Base-by-base conservation (phyloP, 2,113 vertebrate genomes). In the Chroicocephalus ridibundus region DNA sequence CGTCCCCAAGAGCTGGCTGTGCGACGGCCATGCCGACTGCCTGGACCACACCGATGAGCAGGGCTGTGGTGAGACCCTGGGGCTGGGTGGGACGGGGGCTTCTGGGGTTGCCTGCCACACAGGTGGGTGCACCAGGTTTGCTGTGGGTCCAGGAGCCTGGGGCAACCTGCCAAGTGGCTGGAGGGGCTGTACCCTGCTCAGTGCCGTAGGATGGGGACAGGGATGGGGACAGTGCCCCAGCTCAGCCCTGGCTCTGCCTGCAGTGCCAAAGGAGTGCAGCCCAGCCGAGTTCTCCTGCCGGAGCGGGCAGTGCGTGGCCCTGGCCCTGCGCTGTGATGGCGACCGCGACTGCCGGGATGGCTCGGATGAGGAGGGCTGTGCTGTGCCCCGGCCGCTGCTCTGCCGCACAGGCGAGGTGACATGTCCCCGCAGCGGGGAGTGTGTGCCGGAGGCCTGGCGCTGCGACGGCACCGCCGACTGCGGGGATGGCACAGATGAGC, bases 391-490 rank as follows among this genome's bases (percentile, higher is more conserved):
- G 62, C 97, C 98, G 0, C 97, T 97, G 2, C 94, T 70, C 34
- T 99, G 99, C 93, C 94, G 78, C 5, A 36, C 70, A 0, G 82
- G 96, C 0, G 97, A 98, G 77, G 94, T 98, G 40, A 97, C 25
- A 0, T 99, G 99, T 89, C 95, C 85, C 1, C 58, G 46, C 68
- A 99, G 98, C 9, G 96, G 99, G 13, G 97, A 99, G 93, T 99
- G 99, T 25, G 93, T 99, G 74, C 91, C 98, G 0, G 96, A 97
- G 52, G 98, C 98, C 27, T 99, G 99, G 99, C 80, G 98, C 51
- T 99, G 99, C 27, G 99, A 99, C 13, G 99, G 98, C 0, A 94
- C 98, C 11, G n/a, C 96, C 0, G 99, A 99, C 98, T 99, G 99
- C 40, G 32, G 58, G 46, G 99, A 99, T 3, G 98, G 99, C 9